Percentiles rank a stretch among this genome's conserved stretches.
Evolutionary conservation across 2,888 invertebrate genomes (phyloP).

Genomic region (Saturnia pavonia): DNA sequence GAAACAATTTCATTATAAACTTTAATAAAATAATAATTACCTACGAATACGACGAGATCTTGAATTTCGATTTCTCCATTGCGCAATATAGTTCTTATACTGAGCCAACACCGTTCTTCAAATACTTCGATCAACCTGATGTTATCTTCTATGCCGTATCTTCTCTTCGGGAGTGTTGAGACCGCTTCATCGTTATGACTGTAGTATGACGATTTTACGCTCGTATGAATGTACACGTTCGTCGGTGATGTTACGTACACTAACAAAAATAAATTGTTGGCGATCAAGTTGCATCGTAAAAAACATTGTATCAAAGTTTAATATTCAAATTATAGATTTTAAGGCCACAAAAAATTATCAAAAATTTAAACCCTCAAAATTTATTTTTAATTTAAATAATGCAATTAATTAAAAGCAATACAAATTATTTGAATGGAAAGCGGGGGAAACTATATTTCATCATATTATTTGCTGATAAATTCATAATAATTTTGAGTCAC

Average conservation of each 20-base stretch:
- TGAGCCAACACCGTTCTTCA: constrained; percentile 66
- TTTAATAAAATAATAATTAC: constrained; percentile 46
- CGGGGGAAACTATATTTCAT: background rate
- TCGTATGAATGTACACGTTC: constrained; percentile 77
- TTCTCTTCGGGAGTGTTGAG: constrained; percentile 28
- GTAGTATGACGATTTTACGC: constrained; percentile 67
- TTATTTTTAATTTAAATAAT: background rate
- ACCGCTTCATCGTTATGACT: constrained; percentile 70
- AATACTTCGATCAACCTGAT: constrained; percentile 62
- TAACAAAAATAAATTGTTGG: constrained; percentile 29
- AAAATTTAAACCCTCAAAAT: too few species aligned
- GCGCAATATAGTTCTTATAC: constrained; percentile 64
- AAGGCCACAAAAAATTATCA: background rate
- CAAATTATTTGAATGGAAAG: background rate
- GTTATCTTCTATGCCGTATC: constrained; percentile 40
- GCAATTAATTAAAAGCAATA: background rate
- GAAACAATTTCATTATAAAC: background rate
- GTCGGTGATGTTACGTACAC: constrained; percentile 82
- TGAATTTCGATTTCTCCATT: constrained; percentile 77
- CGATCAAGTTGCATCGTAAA: constrained; percentile 22
- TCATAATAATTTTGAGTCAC: constrained; percentile 25
- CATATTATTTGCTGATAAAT: background rate
- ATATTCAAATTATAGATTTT: background rate
- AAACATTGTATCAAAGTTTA: constrained; percentile 13
- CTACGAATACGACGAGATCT: constrained; percentile 76